Percentiles rank a stretch among this genome's conserved stretches.
These are phyloP conservation scores for Agriopis aurantiaria DNA, from an alignment of 2,888 invertebrate species.

Conservation along the genomic window DNA sequence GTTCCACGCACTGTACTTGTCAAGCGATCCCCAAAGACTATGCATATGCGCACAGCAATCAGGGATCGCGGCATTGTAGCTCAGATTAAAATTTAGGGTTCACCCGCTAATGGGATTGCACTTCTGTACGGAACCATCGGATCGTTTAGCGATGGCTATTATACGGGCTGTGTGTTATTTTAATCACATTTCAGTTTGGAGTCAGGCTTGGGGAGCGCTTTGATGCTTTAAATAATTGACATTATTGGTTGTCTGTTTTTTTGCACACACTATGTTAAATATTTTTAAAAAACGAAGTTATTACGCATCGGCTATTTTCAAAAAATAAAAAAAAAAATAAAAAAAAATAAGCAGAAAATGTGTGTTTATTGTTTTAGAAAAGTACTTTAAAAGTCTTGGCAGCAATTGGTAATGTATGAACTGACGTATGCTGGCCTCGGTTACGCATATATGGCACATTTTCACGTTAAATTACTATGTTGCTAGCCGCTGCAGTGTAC, in stretches of 20 bases:
- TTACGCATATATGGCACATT: too few relatives aligned
- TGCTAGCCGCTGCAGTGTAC: too few relatives aligned
- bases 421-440: too few relatives aligned
- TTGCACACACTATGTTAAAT: background rate
- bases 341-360: too few relatives aligned
- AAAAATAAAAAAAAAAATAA: too few relatives aligned
- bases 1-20: slow-evolving; percentile 64
- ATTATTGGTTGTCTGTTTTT: background rate
- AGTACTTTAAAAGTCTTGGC: too few relatives aligned
- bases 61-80: slow-evolving; percentile 82
- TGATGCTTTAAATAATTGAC: slow-evolving; percentile 18
- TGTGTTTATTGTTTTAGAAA: too few relatives aligned
- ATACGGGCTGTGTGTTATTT: slow-evolving; percentile 78
- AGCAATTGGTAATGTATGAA: too few relatives aligned
- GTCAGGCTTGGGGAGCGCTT: slow-evolving; percentile 33
- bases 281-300: too few relatives aligned
- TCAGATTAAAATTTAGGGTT: slow-evolving; percentile 86
- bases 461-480: too few relatives aligned
- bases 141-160: slow-evolving; percentile 61
- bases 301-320: too few relatives aligned
- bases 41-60: slow-evolving; percentile 85
- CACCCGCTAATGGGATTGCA: slow-evolving; percentile 86
- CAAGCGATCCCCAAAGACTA: slow-evolving; percentile 85
- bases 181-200: slow-evolving; percentile 69
- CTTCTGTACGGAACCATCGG: slow-evolving; percentile 73